Percentiles rank a stretch among this genome's conserved stretches.
Conservation (phyloP, 2,888 invertebrate species). For the Lottia gigantea region DNA sequence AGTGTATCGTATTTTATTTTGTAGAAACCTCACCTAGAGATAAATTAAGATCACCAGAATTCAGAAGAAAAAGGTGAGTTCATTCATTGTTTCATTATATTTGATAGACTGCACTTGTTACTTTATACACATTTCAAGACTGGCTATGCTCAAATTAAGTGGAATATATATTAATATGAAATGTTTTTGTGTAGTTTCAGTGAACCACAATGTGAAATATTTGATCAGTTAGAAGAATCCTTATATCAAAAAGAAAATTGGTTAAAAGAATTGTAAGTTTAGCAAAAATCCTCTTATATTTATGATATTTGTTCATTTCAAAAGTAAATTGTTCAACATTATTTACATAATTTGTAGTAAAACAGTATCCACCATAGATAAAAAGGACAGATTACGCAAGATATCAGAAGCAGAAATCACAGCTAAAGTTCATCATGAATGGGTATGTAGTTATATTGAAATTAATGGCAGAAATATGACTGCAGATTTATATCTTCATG, state of each 20-base stretch:
- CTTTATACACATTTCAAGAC: too few relatives aligned
- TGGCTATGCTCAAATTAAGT: too few relatives aligned
- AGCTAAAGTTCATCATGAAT: constrained; percentile 43
- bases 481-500: not conserved
- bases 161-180: too few relatives aligned
- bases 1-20: too few relatives aligned
- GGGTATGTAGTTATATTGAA: constrained; percentile 25
- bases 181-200: not conserved
- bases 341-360: constrained; percentile 31
- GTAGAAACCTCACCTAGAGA: too few relatives aligned
- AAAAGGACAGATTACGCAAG: constrained; percentile 40
- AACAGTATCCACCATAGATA: constrained; percentile 35
- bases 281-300: not conserved
- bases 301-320: not conserved
- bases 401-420: constrained; percentile 49
- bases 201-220: not conserved
- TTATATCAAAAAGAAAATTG: constrained; percentile 42
- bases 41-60: too few relatives aligned
- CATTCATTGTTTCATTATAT: too few relatives aligned
- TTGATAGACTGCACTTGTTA: too few relatives aligned
- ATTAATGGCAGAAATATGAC: not conserved
- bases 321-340: not conserved
- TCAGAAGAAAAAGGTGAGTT: too few relatives aligned
- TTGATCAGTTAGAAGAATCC: constrained; percentile 23
- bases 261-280: constrained; percentile 47